phyloP scores from a whole-genome alignment of 2,797 vertebrate genomes.

The Lagorchestes hirsutus region DNA sequence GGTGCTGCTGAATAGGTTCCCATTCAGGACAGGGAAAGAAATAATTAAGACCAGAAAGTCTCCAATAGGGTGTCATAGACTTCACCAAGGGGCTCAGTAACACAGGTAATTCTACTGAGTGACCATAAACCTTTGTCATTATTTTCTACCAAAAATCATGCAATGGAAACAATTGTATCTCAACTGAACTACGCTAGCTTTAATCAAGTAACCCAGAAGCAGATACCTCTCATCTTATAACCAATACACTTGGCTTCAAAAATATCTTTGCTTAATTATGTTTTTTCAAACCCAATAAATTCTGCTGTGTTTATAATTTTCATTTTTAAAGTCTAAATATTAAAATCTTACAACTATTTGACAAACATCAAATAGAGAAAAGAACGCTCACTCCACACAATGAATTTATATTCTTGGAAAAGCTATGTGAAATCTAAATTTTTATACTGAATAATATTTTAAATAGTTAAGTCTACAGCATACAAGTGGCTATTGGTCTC shows the following conservation, averaged over 20 bases:
- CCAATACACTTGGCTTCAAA: background rate
- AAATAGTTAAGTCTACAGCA: background rate
- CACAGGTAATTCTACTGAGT: background rate
- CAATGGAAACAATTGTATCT: background rate
- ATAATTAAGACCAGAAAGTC: background rate
- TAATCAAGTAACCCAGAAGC: background rate
- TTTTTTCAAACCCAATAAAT: background rate
- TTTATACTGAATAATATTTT: constrained; percentile 3
- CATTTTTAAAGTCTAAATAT: background rate
- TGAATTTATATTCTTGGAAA: background rate
- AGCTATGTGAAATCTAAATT: background rate
- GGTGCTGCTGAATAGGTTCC: background rate
- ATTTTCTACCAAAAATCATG: constrained; percentile 9
- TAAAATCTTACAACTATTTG: background rate
- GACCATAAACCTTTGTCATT: no score
- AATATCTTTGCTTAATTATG: background rate
- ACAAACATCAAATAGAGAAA: background rate
- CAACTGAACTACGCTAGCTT: background rate
- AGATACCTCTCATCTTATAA: background rate
- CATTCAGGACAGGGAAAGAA: background rate
- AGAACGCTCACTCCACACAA: background rate
- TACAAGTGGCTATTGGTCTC: background rate
- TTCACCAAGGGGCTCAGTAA: background rate
- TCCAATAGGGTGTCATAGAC: background rate
- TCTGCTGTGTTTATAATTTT: background rate